Base-by-base conservation (phyloP, 1,140 invertebrate species). In the Rhizoglyphus robini region DNA sequence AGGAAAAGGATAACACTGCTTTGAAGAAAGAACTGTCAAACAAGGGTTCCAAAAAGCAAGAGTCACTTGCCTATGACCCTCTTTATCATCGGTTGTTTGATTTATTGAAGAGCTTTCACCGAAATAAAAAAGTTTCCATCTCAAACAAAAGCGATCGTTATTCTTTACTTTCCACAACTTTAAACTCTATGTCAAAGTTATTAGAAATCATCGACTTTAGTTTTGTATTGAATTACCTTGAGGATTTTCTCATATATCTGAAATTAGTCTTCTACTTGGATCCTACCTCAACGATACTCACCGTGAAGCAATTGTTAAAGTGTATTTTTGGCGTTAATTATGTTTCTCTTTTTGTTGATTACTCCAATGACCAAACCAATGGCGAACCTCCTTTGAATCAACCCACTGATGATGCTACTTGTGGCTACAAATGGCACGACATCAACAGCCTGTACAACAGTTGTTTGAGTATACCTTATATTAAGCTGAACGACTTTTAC, bases 261-360 rank as follows among this genome's bases (percentile, higher is more conserved):
- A 84, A 84, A 70, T 80, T 80, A 3, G 83, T 86, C 0, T 82
- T 92, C 66, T 74, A 79, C 1, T 72, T 90, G 20, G 84, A 86
- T 54, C 81, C 88, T 0, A 82, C 83, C 3, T 74, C 77, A 0
- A 84, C 87, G 0, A 81, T 93, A 0, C 79, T 83, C 36, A 89
- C 87, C 74, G 85, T 92, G 0, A 84, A 87, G 31, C 88, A 83
- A 78, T 72, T 93, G 0, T 72, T 92, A 8, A 89, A 90, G 75
- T 86, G 85, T 69, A 75, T 92, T 1, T 92, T 90, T 76, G 84
- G 85, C 1, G 85, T 83, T 0, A 90, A 91, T 72, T 79, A 89
- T 68, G 79, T 81, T 13, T 81, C 80, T n/a, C 82, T 86, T 30
- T 84, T 83, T 75, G 76, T 78, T 36, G 73, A 76, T 13, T 11